A percentile compares a stretch with the other conserved stretches of the same genome.
phyloP scores from a whole-genome alignment of 2,797 vertebrate genomes.

The Syngnathus rostellatus region DNA sequence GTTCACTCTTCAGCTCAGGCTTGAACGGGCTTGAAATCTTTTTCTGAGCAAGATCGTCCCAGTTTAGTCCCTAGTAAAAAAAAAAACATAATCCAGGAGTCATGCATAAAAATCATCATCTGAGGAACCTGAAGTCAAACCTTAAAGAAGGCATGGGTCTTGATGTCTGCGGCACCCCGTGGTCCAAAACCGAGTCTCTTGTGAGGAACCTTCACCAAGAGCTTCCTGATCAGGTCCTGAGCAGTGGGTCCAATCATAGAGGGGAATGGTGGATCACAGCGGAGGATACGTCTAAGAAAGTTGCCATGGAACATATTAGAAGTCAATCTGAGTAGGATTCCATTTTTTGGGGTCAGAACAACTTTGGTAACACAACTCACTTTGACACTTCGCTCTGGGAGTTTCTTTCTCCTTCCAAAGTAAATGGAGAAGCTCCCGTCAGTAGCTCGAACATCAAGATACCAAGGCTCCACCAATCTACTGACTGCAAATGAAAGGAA shows the following conservation, averaged over 20 bases:
- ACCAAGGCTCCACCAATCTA: constrained; percentile 93
- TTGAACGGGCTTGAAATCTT: constrained; percentile 79
- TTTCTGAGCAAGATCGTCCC: constrained; percentile 78
- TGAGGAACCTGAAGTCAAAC: constrained; percentile 39
- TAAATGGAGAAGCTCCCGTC: constrained; percentile 88
- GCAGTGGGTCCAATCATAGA: constrained; percentile 76
- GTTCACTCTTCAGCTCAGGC: constrained; percentile 82
- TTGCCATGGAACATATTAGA: not conserved
- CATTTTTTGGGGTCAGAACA: too few species aligned
- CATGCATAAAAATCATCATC: not conserved
- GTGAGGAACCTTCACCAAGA: constrained; percentile 87
- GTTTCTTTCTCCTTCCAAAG: constrained; percentile 88
- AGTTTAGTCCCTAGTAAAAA: constrained; percentile 72
- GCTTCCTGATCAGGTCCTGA: constrained; percentile 79
- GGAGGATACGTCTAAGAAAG: constrained; percentile 78
- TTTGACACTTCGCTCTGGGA: constrained; percentile 88
- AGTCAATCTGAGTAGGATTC: not conserved
- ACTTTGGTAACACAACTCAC: constrained; percentile 54
- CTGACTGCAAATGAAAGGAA: constrained; percentile 63
- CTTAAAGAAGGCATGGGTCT: constrained; percentile 83
- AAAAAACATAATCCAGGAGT: not conserved
- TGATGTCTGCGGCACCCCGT: constrained; percentile 79
- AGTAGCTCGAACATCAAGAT: constrained; percentile 89
- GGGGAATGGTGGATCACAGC: constrained; percentile 84
- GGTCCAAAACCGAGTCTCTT: constrained; percentile 82